Base-by-base conservation (phyloP, 2,113 vertebrate species). In the Recurvirostra avosetta region DNA sequence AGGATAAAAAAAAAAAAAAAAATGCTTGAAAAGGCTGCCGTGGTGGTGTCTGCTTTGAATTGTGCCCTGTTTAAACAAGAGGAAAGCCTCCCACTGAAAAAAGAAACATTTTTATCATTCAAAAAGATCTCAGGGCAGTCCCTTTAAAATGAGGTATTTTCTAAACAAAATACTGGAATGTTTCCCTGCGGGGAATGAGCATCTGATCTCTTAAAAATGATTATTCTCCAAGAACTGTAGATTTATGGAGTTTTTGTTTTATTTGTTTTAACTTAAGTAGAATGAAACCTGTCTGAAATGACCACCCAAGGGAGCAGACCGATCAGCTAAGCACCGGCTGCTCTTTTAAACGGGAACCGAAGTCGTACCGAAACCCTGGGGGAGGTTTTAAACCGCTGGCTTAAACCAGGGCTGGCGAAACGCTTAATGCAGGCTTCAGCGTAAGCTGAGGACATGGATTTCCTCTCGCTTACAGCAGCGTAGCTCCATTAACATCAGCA, bases 81-180 rank as follows among this genome's bases (percentile, higher is more conserved):
- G 92, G 89, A 87, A 96, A 94, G 71, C 67, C 93, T 96, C 94
- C 95, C 89, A 94, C 94, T 34, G 95, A 68, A 97, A 92, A 97
- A 94, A 97, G 79, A 87, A 95, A 95, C 92, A 96, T 79, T 79
- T 97, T 97, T 96, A 97, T 96, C 95, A 86, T 86, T 66, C 74
- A 90, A 19, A 96, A 94, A 88, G 91, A 96, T 97, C 97, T 97
- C 89, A 86, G 71, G 87, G 81, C 87, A 90, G 94, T 71, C 94
- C 74, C 81, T 95, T 83, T 79, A 94, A 96, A 96, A 97, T 76
- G 63, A 96, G 85, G 79, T 84, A 92, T 97, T 96, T 96, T 97
- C 95, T 88, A 96, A 96, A 96, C 93, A 95, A 96, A 96, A 94
- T 89, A 93, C 52, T 59, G 92, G 91, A 96, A 95, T 70, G 92